Evolutionary conservation across 2,888 invertebrate genomes (phyloP), one percentile per base, ranked within the genome.

Genomic region (Agriopis marginaria): DNA sequence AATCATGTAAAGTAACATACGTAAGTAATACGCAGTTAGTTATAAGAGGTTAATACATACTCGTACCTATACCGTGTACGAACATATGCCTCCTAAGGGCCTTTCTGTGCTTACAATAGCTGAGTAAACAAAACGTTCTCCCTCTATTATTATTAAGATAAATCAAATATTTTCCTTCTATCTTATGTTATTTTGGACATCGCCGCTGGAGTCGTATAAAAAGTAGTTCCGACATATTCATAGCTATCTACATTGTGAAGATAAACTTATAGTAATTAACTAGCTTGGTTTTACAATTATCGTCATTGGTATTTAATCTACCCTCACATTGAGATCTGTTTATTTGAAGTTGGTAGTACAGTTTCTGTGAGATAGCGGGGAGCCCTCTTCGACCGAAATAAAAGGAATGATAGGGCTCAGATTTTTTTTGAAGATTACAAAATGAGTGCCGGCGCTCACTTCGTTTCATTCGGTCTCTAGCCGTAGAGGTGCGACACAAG

Each of bases 81-180:
- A 59, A 66, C 64, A 70, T 68, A 50, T 42, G 60, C 42, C 63
- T 66, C 65, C 67, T 73, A 74, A 75, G 69, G 59, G 69, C 74
- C 56, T 70, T 70, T 68, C 68, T 49, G 53, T 75, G 74, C 71
- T 72, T 66, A 64, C 71, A 70, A 71, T 68, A 66, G 71, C 70
- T 70, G 71, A 75, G 66, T 56, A 75, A 75, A 74, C 66, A 74
- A 14, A 63, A 53, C 39, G 54, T 61, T 67, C 70, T 50, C 58
- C 58, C 59, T 71, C 51, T 72, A 64, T 72, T 75, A 74, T 75
- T 75, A 71, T 71, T 70, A 71, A 51, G 75, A 72, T 70, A 71
- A 75, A 75, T 72, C 72, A 72, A 75, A 74, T 72, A 74, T 75
- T 72, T 74, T 61, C 70, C 63, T 70, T 70, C 60, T 56, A 66